A percentile compares a stretch with the other conserved stretches of the same genome.
Evolutionary conservation across 2,797 vertebrate genomes (phyloP).

Genomic region (Caiman crocodilus): DNA sequence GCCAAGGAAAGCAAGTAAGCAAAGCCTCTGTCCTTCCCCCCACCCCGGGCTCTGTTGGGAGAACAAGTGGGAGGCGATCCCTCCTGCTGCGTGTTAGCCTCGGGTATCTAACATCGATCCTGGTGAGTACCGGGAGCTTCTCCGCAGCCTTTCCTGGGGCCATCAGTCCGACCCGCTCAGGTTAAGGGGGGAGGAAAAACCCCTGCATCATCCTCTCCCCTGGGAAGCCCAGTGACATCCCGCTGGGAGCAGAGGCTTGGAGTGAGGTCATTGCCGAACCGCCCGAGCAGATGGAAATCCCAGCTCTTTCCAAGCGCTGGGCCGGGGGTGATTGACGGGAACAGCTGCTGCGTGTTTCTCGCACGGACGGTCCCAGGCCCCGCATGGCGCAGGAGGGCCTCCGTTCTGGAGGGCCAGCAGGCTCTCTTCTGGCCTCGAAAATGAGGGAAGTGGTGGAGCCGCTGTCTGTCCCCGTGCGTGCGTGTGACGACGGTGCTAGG

Average conservation of each 20-base stretch:
- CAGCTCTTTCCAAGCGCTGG: slow-evolving; percentile 28
- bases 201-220: not conserved
- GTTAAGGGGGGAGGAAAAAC: not conserved
- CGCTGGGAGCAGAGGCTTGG: not conserved
- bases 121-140: not conserved
- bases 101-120: not conserved
- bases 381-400: not conserved
- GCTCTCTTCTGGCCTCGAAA: slow-evolving; percentile 59
- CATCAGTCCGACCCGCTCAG: not conserved
- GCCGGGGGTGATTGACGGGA: not conserved
- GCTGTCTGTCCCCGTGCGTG: not conserved
- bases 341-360: fast-evolving
- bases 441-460: slow-evolving; percentile 17
- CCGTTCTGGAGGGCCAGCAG: slow-evolving; percentile 10
- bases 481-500: not conserved
- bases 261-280: not conserved
- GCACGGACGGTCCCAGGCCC: slow-evolving; percentile 22
- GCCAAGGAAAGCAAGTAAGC: slow-evolving; percentile 78
- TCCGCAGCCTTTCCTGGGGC: not conserved
- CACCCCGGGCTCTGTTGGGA: not conserved
- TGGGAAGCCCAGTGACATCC: not conserved
- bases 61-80: not conserved
- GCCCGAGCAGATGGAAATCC: not conserved
- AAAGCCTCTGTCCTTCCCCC: not conserved
- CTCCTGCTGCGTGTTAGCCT: not conserved